Evolutionary conservation across 2,113 vertebrate species (phyloP).

Genomic region (Neolamprologus caudopunctatus): DNA sequence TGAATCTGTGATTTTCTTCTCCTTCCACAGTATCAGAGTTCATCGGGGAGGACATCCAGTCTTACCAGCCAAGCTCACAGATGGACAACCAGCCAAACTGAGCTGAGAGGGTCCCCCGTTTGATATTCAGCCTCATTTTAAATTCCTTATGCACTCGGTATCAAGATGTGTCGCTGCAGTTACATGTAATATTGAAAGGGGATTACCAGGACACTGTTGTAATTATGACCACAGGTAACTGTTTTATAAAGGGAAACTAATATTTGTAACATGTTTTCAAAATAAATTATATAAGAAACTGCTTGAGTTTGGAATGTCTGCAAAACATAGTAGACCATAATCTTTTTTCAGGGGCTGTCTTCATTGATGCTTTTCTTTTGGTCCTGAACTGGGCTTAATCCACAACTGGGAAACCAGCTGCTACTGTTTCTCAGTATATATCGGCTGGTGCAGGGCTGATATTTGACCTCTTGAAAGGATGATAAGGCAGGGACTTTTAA

Average conservation of each 20-base stretch:
- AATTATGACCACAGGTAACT: constrained; percentile 51
- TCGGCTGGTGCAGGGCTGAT: background rate
- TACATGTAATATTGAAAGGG: constrained; percentile 1
- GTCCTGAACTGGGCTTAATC: background rate
- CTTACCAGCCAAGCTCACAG: constrained; percentile 56
- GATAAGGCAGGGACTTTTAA: background rate
- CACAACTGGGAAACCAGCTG: background rate
- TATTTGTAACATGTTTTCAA: constrained; percentile 67
- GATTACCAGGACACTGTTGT: constrained; percentile 40
- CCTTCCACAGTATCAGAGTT: constrained; percentile 69
- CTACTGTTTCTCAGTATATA: background rate
- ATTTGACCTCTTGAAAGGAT: background rate
- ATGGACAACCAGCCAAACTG: constrained; percentile 68
- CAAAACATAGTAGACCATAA: background rate
- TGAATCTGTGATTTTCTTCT: background rate
- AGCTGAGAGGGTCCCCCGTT: constrained; percentile 4
- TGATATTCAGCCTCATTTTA: constrained; percentile 11
- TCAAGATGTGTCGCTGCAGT: constrained; percentile 25
- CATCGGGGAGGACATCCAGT: constrained; percentile 73
- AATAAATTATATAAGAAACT: constrained; percentile 71
- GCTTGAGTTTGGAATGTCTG: background rate
- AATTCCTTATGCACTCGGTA: constrained; percentile 31
- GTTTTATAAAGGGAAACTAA: constrained; percentile 65
- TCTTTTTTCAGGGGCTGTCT: background rate
- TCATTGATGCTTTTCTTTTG: background rate